Conservation (phyloP, 2,888 invertebrate species). For the Seira musarum region DNA sequence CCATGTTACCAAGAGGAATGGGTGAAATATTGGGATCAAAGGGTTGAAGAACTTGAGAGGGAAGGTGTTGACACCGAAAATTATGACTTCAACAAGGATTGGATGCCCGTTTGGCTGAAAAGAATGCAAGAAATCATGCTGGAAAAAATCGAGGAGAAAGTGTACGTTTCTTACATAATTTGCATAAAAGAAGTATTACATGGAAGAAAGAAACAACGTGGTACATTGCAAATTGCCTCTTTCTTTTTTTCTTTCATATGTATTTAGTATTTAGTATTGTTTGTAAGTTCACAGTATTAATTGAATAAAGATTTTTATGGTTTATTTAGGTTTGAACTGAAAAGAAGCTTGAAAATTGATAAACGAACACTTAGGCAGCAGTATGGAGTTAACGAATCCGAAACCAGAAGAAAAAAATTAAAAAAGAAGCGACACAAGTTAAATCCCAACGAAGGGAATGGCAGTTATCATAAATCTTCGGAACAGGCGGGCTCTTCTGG, state of each 20-base stretch:
- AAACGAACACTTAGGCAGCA: slow-evolving; percentile 30
- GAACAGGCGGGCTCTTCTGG: background rate
- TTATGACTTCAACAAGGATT: slow-evolving; percentile 90
- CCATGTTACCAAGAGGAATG: slow-evolving; percentile 91
- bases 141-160: slow-evolving; percentile 79
- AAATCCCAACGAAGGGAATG: background rate
- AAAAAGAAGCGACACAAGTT: slow-evolving; percentile 16
- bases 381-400: slow-evolving; percentile 15
- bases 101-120: slow-evolving; percentile 89
- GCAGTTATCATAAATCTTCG: slow-evolving; percentile 10
- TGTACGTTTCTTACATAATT: slow-evolving; percentile 73
- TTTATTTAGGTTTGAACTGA: slow-evolving; percentile 17
- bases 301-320: background rate
- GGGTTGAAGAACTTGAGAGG: slow-evolving; percentile 82
- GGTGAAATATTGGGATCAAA: slow-evolving; percentile 90
- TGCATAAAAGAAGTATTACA: background rate
- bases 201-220: background rate
- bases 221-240: background rate
- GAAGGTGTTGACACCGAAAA: slow-evolving; percentile 83
- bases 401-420: slow-evolving; percentile 19
- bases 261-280: too few relatives aligned
- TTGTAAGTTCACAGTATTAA: background rate
- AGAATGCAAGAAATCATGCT: slow-evolving; percentile 85
- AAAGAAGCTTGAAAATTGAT: slow-evolving; percentile 24
- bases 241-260: background rate